phyloP scores from a whole-genome alignment of 2,113 vertebrate genomes.

The Poeciliopsis prolifica region DNA sequence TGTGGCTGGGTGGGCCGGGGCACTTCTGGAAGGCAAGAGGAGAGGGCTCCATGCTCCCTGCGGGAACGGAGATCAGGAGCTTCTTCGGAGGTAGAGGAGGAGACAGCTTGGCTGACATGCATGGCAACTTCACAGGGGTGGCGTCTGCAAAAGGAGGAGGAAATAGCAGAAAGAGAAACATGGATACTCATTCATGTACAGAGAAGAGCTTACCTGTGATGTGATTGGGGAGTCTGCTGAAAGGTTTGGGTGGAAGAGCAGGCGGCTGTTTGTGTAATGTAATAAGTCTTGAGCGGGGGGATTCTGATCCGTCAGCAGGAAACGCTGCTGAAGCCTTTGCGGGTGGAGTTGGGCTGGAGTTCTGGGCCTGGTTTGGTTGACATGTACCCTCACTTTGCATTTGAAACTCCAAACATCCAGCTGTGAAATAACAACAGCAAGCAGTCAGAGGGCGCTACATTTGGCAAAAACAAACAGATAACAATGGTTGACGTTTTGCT shows the following conservation, averaged over 20 bases:
- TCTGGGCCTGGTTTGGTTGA: conserved; percentile 87
- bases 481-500: neutral
- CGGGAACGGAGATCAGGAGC: conserved; percentile 95
- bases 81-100: conserved; percentile 99
- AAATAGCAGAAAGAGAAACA: neutral
- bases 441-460: neutral
- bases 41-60: conserved; percentile 86
- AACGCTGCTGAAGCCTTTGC: conserved; percentile 86
- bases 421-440: conserved; percentile 53
- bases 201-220: conserved; percentile 78
- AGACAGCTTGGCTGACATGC: conserved; percentile 91
- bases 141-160: conserved; percentile 79
- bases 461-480: neutral
- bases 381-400: conserved; percentile 80
- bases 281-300: conserved; percentile 86
- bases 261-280: conserved; percentile 94
- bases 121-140: conserved; percentile 90
- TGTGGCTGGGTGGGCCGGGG: conserved; percentile 81
- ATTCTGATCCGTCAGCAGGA: conserved; percentile 85
- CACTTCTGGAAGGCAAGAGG: conserved; percentile 88
- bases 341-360: conserved; percentile 85
- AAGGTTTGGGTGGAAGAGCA: conserved; percentile 95
- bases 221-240: conserved; percentile 92
- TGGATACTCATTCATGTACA: rapidly evolving
- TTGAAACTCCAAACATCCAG: conserved; percentile 87